phyloP scores from a whole-genome alignment of 2,113 vertebrate genomes.

The Jaculus jaculus region DNA sequence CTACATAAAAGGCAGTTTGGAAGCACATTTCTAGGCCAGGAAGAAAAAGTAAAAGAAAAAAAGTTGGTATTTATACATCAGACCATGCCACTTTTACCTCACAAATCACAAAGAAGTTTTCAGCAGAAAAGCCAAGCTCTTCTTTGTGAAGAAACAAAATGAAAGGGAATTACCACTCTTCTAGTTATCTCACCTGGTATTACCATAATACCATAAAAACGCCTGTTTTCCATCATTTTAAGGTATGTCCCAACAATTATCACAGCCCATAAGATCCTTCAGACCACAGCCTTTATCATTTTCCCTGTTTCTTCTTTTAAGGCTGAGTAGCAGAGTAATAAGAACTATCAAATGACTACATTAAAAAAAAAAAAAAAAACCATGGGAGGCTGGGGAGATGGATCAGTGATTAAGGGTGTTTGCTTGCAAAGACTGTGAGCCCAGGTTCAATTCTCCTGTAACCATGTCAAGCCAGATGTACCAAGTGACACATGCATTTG shows the following conservation, averaged over 20 bases:
- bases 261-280: slow-evolving; percentile 76
- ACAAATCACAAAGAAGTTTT: slow-evolving; percentile 44
- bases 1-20: slow-evolving; percentile 61
- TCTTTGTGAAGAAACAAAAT: slow-evolving; percentile 69
- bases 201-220: slow-evolving; percentile 73
- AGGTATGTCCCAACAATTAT: slow-evolving; percentile 78
- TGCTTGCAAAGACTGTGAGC: too few relatives aligned
- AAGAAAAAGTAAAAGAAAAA: slow-evolving; percentile 57
- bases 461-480: too few relatives aligned
- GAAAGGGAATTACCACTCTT: slow-evolving; percentile 67
- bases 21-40: slow-evolving; percentile 68
- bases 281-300: slow-evolving; percentile 76
- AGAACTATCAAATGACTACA: slow-evolving; percentile 82
- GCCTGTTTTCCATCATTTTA: slow-evolving; percentile 82
- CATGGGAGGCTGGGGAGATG: neutral
- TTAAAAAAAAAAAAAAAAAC: slow-evolving; percentile 62
- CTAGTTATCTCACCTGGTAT: slow-evolving; percentile 76
- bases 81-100: slow-evolving; percentile 48
- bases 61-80: neutral
- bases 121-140: slow-evolving; percentile 51
- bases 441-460: too few relatives aligned
- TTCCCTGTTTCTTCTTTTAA: slow-evolving; percentile 77
- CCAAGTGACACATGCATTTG: too few relatives aligned
- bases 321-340: slow-evolving; percentile 79
- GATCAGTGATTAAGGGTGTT: too few relatives aligned